Evolutionary conservation across 2,797 vertebrate species (phyloP).

Genomic region (Chelon labrosus): DNA sequence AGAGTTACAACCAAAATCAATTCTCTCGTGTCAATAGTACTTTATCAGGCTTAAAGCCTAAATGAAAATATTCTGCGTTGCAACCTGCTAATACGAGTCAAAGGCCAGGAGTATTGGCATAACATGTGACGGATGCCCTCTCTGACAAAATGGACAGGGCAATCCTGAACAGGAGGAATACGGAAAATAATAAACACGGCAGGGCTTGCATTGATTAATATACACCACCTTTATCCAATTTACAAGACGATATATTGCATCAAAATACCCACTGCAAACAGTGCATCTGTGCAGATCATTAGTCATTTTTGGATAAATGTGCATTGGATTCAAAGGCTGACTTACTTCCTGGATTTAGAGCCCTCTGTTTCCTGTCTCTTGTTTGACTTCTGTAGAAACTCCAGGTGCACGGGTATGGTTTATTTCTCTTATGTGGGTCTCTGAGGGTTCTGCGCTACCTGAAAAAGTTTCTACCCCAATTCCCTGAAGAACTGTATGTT

Average conservation of each 20-base stretch:
- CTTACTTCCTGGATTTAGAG: not conserved
- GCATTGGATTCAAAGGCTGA: conserved; percentile 10
- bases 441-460: conserved; percentile 18
- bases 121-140: conserved; percentile 35
- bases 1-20: conserved; percentile 66
- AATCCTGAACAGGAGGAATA: conserved; percentile 21
- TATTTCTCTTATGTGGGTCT: conserved; percentile 32
- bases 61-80: conserved; percentile 63
- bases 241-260: not conserved
- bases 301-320: not conserved
- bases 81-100: conserved; percentile 49
- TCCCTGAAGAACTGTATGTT: conserved; percentile 20
- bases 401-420: conserved; percentile 29
- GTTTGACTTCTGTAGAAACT: conserved; percentile 9
- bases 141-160: conserved; percentile 5
- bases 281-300: not conserved
- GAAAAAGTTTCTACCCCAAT: conserved; percentile 26
- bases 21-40: conserved; percentile 59
- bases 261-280: not conserved
- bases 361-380: not conserved
- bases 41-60: conserved; percentile 67
- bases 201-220: not conserved
- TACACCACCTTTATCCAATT: not conserved
- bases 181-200: conserved; percentile 17
- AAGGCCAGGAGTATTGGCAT: conserved; percentile 49